Percentiles rank a stretch among this genome's conserved stretches.
phyloP scores from a whole-genome alignment of 2,113 vertebrate genomes.

The Felis chaus region DNA sequence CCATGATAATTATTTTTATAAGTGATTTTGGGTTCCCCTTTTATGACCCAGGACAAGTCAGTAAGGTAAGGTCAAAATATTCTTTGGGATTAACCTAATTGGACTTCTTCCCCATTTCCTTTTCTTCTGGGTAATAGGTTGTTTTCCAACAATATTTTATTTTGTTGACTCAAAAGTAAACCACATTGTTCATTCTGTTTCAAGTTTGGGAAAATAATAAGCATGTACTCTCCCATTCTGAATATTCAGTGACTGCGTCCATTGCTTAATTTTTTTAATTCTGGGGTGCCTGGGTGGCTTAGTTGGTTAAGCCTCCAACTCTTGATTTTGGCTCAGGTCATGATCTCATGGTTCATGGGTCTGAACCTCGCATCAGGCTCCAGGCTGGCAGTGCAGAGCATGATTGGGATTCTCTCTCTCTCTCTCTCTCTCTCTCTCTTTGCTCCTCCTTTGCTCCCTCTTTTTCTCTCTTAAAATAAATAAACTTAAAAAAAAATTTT shows the following conservation, averaged over 20 bases:
- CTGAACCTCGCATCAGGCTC: too few species aligned
- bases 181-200: conserved; percentile 3
- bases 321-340: too few species aligned
- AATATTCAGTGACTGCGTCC: neutral
- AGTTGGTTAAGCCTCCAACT: too few species aligned
- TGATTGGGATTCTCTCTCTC: too few species aligned
- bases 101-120: neutral
- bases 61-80: neutral
- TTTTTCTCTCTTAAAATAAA: too few species aligned
- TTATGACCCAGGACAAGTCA: neutral
- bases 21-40: neutral
- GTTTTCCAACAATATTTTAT: conserved; percentile 35
- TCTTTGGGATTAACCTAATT: conserved; percentile 29
- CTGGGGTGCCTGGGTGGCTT: too few species aligned
- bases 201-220: neutral
- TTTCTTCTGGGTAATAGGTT: conserved; percentile 15
- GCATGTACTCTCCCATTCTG: neutral
- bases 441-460: too few species aligned
- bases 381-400: too few species aligned
- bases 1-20: conserved; percentile 3
- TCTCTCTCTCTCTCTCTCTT: too few species aligned
- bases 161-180: conserved; percentile 38
- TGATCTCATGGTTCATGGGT: too few species aligned
- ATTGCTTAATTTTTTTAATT: neutral
- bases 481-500: too few species aligned